Evolutionary conservation across 1,140 invertebrate species (phyloP).

Genomic region (Colletes latitarsis): DNA sequence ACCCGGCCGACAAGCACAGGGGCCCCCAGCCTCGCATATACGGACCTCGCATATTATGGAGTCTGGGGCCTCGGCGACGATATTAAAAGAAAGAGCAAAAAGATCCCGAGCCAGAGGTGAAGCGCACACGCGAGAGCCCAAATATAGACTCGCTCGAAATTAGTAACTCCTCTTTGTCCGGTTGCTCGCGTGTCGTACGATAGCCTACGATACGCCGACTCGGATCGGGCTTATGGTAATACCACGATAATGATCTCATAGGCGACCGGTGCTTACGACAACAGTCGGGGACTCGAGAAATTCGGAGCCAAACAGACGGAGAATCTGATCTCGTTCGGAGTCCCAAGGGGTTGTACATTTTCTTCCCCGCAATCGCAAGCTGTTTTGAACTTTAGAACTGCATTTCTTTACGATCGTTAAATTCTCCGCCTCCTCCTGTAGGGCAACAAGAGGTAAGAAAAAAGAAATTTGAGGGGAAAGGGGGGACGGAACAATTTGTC

Average conservation of each 20-base stretch:
- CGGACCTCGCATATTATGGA: constrained; percentile 73
- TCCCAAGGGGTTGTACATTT: not conserved
- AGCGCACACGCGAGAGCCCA: constrained; percentile 62
- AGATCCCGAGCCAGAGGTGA: constrained; percentile 57
- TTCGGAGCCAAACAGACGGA: not conserved
- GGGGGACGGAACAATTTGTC: constrained; percentile 54
- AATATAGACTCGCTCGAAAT: constrained; percentile 72
- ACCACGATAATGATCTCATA: constrained; percentile 11
- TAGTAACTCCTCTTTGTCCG: constrained; percentile 70
- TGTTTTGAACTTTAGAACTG: too few relatives aligned
- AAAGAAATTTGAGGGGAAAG: not conserved
- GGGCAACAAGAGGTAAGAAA: not conserved
- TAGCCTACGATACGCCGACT: constrained; percentile 31
- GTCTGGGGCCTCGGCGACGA: constrained; percentile 62
- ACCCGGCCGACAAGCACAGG: constrained; percentile 67
- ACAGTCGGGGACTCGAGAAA: not conserved
- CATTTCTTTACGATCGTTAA: too few relatives aligned
- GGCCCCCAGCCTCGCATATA: constrained; percentile 61
- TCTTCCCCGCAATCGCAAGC: too few relatives aligned
- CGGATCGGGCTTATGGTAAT: not conserved
- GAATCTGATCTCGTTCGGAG: not conserved
- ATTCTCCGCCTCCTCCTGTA: too few relatives aligned
- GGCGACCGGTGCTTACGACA: not conserved
- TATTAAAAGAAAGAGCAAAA: constrained; percentile 64
- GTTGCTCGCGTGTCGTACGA: constrained; percentile 48